Evolutionary conservation across 2,113 vertebrate species (phyloP).

Genomic region (Phrynosoma platyrhinos): DNA sequence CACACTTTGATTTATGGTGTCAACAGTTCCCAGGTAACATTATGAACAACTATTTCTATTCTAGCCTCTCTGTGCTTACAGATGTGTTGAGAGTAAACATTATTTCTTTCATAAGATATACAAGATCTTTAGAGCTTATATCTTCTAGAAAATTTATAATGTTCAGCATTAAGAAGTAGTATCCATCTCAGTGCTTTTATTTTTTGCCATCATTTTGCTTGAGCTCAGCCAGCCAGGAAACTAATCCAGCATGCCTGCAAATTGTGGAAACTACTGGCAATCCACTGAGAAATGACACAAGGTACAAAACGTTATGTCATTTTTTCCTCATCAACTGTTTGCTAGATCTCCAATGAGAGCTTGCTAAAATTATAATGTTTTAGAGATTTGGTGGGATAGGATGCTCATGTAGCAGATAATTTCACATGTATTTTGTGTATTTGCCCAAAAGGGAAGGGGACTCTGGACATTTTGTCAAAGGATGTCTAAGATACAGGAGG

Average conservation of each 20-base stretch:
- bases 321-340: neutral
- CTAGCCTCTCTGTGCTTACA: neutral
- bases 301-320: neutral
- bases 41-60: neutral
- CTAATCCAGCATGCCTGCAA: neutral
- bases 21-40: too few species aligned
- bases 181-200: neutral
- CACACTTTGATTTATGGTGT: too few species aligned
- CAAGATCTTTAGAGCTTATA: neutral
- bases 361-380: too few species aligned
- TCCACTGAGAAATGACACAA: neutral
- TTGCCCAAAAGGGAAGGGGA: neutral
- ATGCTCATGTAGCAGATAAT: neutral
- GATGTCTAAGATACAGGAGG: neutral
- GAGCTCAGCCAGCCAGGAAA: neutral
- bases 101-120: neutral
- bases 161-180: neutral
- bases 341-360: neutral
- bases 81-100: neutral
- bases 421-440: neutral
- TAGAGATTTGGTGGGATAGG: neutral
- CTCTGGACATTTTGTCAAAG: neutral
- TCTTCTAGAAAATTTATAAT: neutral
- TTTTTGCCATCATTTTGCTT: neutral
- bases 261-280: neutral